Conservation (phyloP, 2,888 invertebrate species). For the Acronicta aceris region DNA sequence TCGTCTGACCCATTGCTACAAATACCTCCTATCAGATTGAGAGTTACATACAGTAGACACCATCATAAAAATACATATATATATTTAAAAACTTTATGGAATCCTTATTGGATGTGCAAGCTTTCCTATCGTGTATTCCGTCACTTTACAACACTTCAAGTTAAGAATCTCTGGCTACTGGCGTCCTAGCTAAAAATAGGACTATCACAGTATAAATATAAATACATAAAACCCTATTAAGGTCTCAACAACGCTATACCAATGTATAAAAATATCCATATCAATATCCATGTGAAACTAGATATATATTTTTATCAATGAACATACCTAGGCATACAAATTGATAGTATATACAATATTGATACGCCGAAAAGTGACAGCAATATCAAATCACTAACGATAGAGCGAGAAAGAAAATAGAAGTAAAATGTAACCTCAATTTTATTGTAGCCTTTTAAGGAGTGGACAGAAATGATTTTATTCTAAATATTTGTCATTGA, state of each 20-base stretch:
- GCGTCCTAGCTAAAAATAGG: not conserved
- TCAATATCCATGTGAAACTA: slow-evolving; percentile 27
- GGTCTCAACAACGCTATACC: slow-evolving; percentile 10
- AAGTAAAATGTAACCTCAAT: slow-evolving; percentile 76
- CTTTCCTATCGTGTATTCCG: no score
- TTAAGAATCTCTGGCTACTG: not conserved
- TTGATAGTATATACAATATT: slow-evolving; percentile 54
- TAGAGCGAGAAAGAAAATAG: slow-evolving; percentile 62
- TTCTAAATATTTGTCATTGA: slow-evolving; percentile 24
- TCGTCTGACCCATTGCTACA: no score
- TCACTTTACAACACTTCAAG: not conserved
- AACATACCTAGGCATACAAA: slow-evolving; percentile 41
- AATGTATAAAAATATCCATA: slow-evolving; percentile 15
- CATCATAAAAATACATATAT: no score
- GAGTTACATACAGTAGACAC: no score
- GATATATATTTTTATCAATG: slow-evolving; percentile 44
- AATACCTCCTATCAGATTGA: no score
- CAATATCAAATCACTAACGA: slow-evolving; percentile 38
- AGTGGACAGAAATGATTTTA: slow-evolving; percentile 69
- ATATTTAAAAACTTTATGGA: no score
- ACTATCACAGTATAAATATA: slow-evolving; percentile 6
- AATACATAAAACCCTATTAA: slow-evolving; percentile 18
- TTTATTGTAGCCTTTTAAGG: slow-evolving; percentile 78
- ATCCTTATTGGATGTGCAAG: no score
- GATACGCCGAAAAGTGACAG: slow-evolving; percentile 45